A percentile compares a stretch with the other conserved stretches of the same genome.
Conservation (phyloP, 2,888 invertebrate genomes). For the Cheilosia scutellata region DNA sequence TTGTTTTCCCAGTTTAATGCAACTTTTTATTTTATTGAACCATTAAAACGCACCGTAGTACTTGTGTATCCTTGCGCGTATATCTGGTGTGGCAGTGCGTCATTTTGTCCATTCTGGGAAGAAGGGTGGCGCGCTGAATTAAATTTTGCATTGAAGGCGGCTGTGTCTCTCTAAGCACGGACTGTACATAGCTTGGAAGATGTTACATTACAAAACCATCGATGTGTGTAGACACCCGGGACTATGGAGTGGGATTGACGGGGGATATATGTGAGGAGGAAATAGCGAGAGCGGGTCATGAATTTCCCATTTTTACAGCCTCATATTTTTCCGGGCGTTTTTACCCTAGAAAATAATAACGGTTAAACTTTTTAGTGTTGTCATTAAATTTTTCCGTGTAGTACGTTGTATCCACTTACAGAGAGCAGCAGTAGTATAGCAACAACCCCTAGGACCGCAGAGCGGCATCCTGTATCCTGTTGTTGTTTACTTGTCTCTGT, state of each 20-base stretch:
- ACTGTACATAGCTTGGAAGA: conserved; percentile 62
- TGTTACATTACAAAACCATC: conserved; percentile 69
- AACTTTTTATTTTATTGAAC: conserved; percentile 78
- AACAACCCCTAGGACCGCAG: conserved; percentile 47
- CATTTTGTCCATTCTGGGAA: conserved; percentile 29
- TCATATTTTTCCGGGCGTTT: conserved; percentile 81
- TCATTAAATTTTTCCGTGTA: conserved; percentile 84
- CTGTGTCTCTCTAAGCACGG: conserved; percentile 69
- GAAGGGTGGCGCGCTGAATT: conserved; percentile 48
- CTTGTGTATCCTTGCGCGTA: conserved; percentile 28
- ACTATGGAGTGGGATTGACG: not conserved
- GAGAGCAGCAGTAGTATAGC: conserved; percentile 28
- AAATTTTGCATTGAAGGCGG: conserved; percentile 13
- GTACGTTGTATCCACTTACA: conserved; percentile 76
- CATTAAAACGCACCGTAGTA: conserved; percentile 75
- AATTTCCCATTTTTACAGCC: conserved; percentile 84
- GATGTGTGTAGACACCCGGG: conserved; percentile 60
- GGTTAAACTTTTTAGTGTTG: conserved; percentile 84
- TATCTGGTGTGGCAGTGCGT: conserved; percentile 14
- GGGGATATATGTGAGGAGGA: conserved; percentile 54
- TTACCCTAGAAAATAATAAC: conserved; percentile 84
- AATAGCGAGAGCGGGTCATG: conserved; percentile 81
- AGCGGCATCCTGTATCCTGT: conserved; percentile 70
- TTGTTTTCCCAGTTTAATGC: conserved; percentile 82
- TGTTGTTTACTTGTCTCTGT: conserved; percentile 63